Percentiles rank a stretch among this genome's conserved stretches.
These are phyloP conservation scores for Gobiocypris rarus DNA, from an alignment of 2,113 vertebrate species.

Conservation along the genomic window DNA sequence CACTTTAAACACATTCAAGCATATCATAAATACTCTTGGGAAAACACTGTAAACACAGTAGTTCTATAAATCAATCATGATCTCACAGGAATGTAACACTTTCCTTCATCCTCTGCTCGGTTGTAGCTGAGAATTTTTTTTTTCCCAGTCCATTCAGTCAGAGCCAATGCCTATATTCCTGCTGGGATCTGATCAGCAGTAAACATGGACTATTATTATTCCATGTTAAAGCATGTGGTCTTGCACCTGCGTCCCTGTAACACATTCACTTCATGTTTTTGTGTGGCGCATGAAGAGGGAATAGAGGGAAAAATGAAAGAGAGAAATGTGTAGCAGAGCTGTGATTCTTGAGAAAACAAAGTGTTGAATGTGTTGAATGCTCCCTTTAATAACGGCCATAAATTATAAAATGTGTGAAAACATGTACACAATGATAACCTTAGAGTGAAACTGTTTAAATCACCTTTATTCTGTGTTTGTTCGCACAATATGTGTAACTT, in stretches of 20 bases:
- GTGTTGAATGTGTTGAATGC: background rate
- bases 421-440: too few relatives aligned
- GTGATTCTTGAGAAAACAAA: background rate
- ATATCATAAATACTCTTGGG: background rate
- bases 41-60: background rate
- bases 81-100: background rate
- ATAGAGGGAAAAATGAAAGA: background rate
- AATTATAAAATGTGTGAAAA: background rate
- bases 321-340: background rate
- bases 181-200: conserved; percentile 41
- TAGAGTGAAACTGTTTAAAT: background rate
- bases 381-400: background rate
- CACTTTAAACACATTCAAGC: background rate
- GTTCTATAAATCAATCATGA: background rate
- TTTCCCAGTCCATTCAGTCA: conserved; percentile 25
- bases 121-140: background rate
- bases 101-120: background rate
- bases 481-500: background rate
- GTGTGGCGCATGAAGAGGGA: background rate
- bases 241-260: conserved; percentile 2
- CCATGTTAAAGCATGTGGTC: conserved; percentile 61
- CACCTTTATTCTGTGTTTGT: background rate
- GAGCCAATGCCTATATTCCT: conserved; percentile 2
- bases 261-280: conserved; percentile 1
- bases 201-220: conserved; percentile 59